These are phyloP conservation scores for Euplagia quadripunctaria DNA, from an alignment of 2,888 invertebrate genomes.

Conservation along the genomic window DNA sequence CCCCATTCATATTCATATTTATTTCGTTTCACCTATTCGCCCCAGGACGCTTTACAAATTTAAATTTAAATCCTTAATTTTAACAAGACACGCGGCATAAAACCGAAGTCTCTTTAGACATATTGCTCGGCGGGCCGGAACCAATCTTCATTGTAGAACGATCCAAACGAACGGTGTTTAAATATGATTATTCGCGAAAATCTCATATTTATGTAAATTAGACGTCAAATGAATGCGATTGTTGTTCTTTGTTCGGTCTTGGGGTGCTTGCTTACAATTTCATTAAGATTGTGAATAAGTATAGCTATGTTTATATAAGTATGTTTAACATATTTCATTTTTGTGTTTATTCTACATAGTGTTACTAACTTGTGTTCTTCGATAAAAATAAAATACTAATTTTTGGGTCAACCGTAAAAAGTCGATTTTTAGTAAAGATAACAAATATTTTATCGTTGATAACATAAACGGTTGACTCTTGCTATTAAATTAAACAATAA, in stretches of 20 bases:
- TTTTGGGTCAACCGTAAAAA: not conserved
- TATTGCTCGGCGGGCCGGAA: slow-evolving; percentile 79
- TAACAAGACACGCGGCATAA: slow-evolving; percentile 79
- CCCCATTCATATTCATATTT: slow-evolving; percentile 87
- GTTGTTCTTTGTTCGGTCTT: slow-evolving; percentile 69
- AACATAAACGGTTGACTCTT: too few species aligned
- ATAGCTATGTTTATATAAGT: too few species aligned
- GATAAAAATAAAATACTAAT: not conserved
- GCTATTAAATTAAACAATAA: too few species aligned
- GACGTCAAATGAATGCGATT: slow-evolving; percentile 72
- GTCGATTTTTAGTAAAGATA: not conserved
- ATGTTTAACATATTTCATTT: slow-evolving; percentile 10
- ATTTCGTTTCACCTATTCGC: slow-evolving; percentile 85
- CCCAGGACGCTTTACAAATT: slow-evolving; percentile 74
- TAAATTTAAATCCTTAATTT: slow-evolving; percentile 83
- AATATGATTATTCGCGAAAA: slow-evolving; percentile 77
- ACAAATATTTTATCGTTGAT: too few species aligned
- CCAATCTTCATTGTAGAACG: slow-evolving; percentile 76
- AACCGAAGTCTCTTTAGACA: slow-evolving; percentile 54
- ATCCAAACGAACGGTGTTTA: slow-evolving; percentile 78
- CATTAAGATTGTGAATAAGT: slow-evolving; percentile 31
- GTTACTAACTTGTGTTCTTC: not conserved
- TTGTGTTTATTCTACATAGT: slow-evolving; percentile 4
- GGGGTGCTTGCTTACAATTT: slow-evolving; percentile 40
- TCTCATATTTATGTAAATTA: slow-evolving; percentile 84